Evolutionary conservation across 2,888 invertebrate genomes (phyloP), one percentile per base, ranked within the genome.

Genomic region (Deroplatys truncata): DNA sequence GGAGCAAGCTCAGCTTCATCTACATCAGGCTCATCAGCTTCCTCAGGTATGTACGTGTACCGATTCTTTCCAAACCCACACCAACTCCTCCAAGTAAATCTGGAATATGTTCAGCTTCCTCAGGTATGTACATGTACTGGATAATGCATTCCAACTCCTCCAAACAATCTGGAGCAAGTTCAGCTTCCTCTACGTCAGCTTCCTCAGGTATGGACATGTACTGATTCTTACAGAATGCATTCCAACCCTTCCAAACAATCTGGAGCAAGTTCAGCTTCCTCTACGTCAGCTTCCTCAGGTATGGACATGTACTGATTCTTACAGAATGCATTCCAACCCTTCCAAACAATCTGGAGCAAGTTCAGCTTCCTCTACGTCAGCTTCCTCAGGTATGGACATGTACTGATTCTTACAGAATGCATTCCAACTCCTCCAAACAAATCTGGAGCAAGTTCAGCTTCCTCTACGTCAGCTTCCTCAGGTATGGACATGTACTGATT

Each of bases 321-420:
- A 31, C 31, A 31, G 2, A 31, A 31, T 5, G 3, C 31, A 31
- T 31, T 4, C 31, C 31, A 31, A 5, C 31, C 2, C 31, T 31
- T 31, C 31, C 31, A 31, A 4, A 31, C 5, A 31, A 31, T 31
- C 3, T 31, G 91, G 91, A 84, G 89, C 91, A 13, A 91, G 91
- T 88, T 92, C 92, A 20, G 91, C 91, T 4, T 90, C 92, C 28
- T 92, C 92, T 20, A 91, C 91, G 29, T 91, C 92, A 9, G 91
- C 91, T 28, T 82, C 92, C 29, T 92, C 92, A 35, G 35, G 35
- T 35, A 35, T 35, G 7, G 2, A n/a, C 31, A 31, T 31, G 3
- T 31, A 5, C 31, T 31, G 31, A 31, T 31, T 31, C 31, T 31
- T 31, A 31, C 31, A 31, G 2, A 31, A 31, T 5, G 3, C 31